Percentiles rank a stretch among this genome's conserved stretches.
Conservation (phyloP, 1,140 invertebrate genomes). For the Scaptomyza pallida region DNA sequence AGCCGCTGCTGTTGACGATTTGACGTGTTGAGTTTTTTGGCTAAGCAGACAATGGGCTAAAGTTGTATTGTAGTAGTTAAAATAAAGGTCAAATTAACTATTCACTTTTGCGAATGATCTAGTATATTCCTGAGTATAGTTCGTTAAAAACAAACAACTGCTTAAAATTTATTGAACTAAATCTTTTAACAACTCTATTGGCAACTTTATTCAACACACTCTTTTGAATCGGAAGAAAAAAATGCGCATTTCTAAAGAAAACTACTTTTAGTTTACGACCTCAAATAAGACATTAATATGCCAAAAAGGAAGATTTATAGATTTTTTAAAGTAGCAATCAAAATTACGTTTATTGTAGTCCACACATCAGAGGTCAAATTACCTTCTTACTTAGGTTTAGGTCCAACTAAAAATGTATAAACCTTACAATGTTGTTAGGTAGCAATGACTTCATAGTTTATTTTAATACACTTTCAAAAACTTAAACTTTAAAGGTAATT, state of each 20-base stretch:
- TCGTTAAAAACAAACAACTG: not conserved
- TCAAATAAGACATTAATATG: not conserved
- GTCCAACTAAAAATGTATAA: not conserved
- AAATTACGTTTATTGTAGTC: not conserved
- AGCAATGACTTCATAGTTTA: not conserved
- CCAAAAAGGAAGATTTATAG: not conserved
- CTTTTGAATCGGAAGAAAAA: not conserved
- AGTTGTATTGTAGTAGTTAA: not conserved
- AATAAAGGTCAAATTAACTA: too few relatives aligned
- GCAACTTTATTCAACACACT: too few relatives aligned
- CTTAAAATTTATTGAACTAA: too few relatives aligned
- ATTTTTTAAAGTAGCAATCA: not conserved
- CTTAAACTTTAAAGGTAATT: too few relatives aligned
- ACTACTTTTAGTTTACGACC: conserved; percentile 21
- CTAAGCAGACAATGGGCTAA: conserved; percentile 12
- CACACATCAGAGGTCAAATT: conserved; percentile 9
- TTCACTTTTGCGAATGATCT: too few relatives aligned
- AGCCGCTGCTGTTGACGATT: conserved; percentile 13
- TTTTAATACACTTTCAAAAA: not conserved
- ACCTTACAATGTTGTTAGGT: too few relatives aligned
- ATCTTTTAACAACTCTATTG: too few relatives aligned
- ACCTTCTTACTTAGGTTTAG: not conserved
- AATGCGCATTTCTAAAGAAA: not conserved
- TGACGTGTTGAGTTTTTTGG: not conserved
- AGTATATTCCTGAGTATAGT: too few relatives aligned